Evolutionary conservation across 2,113 vertebrate species (phyloP).

Genomic region (Petaurus breviceps): DNA sequence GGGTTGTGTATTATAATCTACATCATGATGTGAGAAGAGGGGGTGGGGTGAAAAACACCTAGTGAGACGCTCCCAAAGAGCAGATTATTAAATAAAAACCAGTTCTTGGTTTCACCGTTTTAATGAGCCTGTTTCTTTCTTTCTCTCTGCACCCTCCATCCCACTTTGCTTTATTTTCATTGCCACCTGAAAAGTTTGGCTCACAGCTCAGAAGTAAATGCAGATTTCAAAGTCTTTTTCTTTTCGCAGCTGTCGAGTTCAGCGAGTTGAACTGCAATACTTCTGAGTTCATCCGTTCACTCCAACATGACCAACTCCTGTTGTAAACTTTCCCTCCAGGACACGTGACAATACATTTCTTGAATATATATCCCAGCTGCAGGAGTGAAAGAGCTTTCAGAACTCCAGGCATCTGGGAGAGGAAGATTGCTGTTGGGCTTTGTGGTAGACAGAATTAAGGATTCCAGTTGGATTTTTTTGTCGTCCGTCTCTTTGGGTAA

Average conservation of each 20-base stretch:
- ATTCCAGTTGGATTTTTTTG: neutral
- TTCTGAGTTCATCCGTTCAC: slow-evolving; percentile 82
- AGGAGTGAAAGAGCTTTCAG: slow-evolving; percentile 82
- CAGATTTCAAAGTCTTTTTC: slow-evolving; percentile 71
- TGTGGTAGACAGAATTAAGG: slow-evolving; percentile 57
- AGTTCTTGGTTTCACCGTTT: neutral
- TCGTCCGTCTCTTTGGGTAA: slow-evolving; percentile 58
- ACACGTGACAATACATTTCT: slow-evolving; percentile 86
- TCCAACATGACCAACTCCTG: slow-evolving; percentile 79
- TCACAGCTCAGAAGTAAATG: slow-evolving; percentile 56
- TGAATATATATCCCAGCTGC: slow-evolving; percentile 86
- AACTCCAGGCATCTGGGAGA: slow-evolving; percentile 72
- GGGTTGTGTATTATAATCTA: neutral
- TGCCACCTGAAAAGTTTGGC: slow-evolving; percentile 47
- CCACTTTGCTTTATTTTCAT: neutral
- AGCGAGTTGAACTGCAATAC: slow-evolving; percentile 81
- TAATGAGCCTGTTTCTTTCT: neutral
- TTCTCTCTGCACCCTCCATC: fast-evolving
- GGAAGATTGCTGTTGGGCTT: slow-evolving; percentile 69
- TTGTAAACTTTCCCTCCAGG: slow-evolving; percentile 86
- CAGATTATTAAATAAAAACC: neutral
- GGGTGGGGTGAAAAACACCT: neutral
- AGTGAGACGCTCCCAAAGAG: neutral
- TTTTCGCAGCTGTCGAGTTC: slow-evolving; percentile 83
- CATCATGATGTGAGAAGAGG: neutral